Evolutionary conservation across 92 coral and sea anemone genomes (phyloP).

Genomic region (Blastomussa wellsi): DNA sequence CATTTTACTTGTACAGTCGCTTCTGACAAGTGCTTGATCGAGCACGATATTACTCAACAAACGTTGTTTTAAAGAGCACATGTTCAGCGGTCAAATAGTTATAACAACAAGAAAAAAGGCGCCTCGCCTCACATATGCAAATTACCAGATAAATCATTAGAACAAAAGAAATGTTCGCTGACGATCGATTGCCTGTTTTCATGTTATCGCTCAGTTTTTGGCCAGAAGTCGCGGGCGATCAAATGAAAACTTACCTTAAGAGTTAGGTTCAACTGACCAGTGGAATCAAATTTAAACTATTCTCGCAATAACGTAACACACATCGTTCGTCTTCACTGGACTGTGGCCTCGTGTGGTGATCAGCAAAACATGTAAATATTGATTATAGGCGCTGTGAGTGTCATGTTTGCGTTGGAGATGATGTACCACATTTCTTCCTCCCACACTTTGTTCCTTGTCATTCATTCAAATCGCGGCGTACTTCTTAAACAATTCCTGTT

Average conservation of each 20-base stretch:
- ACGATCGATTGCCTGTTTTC: not conserved
- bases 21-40: not conserved
- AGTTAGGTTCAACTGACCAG: not conserved
- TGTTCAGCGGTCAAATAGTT: not conserved
- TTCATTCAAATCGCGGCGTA: not conserved
- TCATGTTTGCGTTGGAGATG: conserved; percentile 5
- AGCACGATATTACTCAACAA: not conserved
- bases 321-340: not conserved
- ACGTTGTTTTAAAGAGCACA: not conserved
- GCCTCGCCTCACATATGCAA: not conserved
- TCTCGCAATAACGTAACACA: not conserved
- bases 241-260: not conserved
- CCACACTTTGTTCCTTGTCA: not conserved
- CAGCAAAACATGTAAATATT: not conserved
- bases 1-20: too few relatives aligned
- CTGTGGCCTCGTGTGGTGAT: not conserved
- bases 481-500: not conserved
- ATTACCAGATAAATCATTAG: not conserved
- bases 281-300: not conserved
- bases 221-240: not conserved
- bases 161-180: not conserved
- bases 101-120: not conserved
- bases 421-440: not conserved
- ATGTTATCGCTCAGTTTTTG: not conserved
- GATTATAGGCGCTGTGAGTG: not conserved